Conservation (phyloP, 2,888 invertebrate genomes). For the Lasius platythorax region DNA sequence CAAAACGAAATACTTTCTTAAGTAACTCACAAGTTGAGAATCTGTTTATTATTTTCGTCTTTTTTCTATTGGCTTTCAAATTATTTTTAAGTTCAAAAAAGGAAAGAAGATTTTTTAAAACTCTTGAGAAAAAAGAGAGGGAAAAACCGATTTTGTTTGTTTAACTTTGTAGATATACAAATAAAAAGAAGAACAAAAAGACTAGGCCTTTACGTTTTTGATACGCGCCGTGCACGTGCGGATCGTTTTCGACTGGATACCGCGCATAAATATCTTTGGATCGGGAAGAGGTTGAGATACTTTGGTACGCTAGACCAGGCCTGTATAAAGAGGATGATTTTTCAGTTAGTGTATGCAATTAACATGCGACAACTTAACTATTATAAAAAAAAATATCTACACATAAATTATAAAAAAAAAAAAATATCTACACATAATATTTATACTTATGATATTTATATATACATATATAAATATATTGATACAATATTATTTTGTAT, state of each 20-base stretch:
- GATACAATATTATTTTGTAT: neutral
- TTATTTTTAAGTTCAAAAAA: neutral
- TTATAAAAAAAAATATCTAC: constrained; percentile 53
- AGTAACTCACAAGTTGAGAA: neutral
- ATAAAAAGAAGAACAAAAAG: constrained; percentile 2
- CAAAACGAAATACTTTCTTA: neutral
- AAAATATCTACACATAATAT: constrained; percentile 55
- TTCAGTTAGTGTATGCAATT: constrained; percentile 77
- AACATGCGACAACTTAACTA: constrained; percentile 80
- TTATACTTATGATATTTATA: constrained; percentile 59
- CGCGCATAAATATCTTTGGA: constrained; percentile 70
- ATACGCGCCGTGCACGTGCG: constrained; percentile 17
- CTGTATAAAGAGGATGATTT: constrained; percentile 76
- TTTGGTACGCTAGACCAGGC: constrained; percentile 86
- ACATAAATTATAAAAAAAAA: constrained; percentile 55
- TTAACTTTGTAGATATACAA: neutral
- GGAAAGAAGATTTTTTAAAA: neutral
- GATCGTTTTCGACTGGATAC: constrained; percentile 36
- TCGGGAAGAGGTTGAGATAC: constrained; percentile 74
- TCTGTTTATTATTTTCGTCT: neutral
- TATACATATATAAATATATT: constrained; percentile 60
- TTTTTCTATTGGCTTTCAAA: neutral
- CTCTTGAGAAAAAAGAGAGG: neutral
- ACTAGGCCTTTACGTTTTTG: constrained; percentile 63
- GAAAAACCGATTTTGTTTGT: neutral